phyloP scores from a whole-genome alignment of 2,797 vertebrate genomes.

The Pelodytes ibericus region DNA sequence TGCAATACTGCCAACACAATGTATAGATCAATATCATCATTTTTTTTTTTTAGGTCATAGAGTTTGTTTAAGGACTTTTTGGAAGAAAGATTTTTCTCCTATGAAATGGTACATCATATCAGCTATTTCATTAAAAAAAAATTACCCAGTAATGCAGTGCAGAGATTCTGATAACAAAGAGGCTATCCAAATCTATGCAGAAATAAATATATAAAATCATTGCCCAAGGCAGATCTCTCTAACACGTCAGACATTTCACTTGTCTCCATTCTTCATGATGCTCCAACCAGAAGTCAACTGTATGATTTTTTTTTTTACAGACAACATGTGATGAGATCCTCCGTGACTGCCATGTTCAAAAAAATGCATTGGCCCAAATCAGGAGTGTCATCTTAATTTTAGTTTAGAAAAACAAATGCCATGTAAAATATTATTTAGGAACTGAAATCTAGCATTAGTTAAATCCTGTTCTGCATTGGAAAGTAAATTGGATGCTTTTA shows the following conservation, averaged over 20 bases:
- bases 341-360: not conserved
- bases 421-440: not conserved
- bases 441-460: not conserved
- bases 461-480: not conserved
- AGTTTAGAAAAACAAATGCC: not conserved
- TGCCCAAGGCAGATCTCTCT: not conserved
- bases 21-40: too few species aligned
- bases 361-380: not conserved
- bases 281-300: not conserved
- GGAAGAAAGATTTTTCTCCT: too few species aligned
- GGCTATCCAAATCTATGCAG: not conserved
- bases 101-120: too few species aligned
- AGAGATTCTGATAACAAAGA: not conserved
- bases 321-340: conserved; percentile 1
- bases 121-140: too few species aligned
- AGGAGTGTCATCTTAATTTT: not conserved
- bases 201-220: not conserved
- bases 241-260: not conserved
- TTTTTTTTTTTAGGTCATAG: too few species aligned
- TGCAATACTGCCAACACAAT: too few species aligned
- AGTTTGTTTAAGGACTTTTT: too few species aligned
- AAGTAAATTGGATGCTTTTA: not conserved
- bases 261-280: not conserved
- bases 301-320: not conserved
- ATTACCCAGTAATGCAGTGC: not conserved